These are phyloP conservation scores for Parnassius orleans DNA, from an alignment of 2,888 invertebrate species.

Conservation along the genomic window DNA sequence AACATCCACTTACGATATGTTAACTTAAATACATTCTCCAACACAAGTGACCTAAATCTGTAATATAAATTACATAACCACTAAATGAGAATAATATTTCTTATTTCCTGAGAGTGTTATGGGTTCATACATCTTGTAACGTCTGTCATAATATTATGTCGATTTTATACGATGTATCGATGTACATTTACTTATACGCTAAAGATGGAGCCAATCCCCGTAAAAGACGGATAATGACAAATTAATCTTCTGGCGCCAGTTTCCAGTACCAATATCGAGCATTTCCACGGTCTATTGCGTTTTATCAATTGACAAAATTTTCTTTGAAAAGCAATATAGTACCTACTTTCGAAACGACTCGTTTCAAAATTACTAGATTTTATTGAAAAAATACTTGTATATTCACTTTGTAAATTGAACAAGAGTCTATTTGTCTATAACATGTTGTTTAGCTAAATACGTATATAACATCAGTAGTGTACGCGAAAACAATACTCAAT, in stretches of 20 bases:
- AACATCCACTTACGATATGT: too few species aligned
- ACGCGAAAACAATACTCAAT: too few species aligned
- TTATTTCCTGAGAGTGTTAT: neutral
- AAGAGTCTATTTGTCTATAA: too few species aligned
- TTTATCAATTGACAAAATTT: neutral
- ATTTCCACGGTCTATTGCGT: conserved; percentile 13
- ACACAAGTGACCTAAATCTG: neutral
- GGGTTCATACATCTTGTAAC: neutral
- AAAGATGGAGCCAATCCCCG: conserved; percentile 9
- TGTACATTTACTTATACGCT: conserved; percentile 1
- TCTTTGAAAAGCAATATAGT: too few species aligned
- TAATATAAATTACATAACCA: neutral
- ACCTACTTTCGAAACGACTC: too few species aligned
- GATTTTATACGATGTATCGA: neutral
- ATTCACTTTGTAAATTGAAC: too few species aligned
- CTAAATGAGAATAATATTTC: neutral
- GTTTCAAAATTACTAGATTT: too few species aligned
- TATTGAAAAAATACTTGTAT: too few species aligned
- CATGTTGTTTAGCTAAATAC: too few species aligned
- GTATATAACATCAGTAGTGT: too few species aligned
- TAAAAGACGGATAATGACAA: conserved; percentile 30
- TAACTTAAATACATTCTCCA: too few species aligned
- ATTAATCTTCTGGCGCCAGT: conserved; percentile 30
- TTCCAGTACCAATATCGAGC: conserved; percentile 18
- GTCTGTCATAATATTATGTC: neutral